A percentile compares a stretch with the other conserved stretches of the same genome.
Evolutionary conservation across 1,140 invertebrate species (phyloP).

Genomic region (Formica exsecta): DNA sequence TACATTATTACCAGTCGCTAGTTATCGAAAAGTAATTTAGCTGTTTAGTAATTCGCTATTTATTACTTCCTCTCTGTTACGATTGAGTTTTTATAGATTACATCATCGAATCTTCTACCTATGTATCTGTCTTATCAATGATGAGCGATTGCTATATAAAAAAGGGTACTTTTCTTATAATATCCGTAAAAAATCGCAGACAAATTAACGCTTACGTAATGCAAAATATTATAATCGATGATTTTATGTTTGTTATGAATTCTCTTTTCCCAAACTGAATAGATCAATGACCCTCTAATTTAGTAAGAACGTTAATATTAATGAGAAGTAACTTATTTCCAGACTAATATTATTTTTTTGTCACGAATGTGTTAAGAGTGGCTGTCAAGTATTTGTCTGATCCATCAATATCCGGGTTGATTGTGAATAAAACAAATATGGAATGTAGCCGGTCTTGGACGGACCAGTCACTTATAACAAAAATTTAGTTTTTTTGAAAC

Average conservation of each 20-base stretch:
- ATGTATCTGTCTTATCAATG: constrained; percentile 3
- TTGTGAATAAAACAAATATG: constrained; percentile 5
- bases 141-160: background rate
- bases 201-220: background rate
- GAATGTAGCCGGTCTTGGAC: background rate
- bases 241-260: background rate
- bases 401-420: constrained; percentile 12
- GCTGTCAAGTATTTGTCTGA: background rate
- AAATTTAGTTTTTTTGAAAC: constrained; percentile 18
- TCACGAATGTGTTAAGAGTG: background rate
- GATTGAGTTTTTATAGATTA: constrained; percentile 32
- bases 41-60: constrained; percentile 4
- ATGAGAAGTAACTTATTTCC: background rate
- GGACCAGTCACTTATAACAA: background rate
- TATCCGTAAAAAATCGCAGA: background rate
- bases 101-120: background rate
- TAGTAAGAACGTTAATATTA: constrained; percentile 20
- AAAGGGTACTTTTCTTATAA: background rate
- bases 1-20: background rate
- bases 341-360: constrained; percentile 9
- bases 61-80: background rate
- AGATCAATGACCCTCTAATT: constrained; percentile 13
- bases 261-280: background rate
- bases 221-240: background rate
- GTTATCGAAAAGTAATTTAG: constrained; percentile 1